Percentiles rank a stretch among this genome's conserved stretches.
These are phyloP conservation scores for Clarias batrachus DNA, from an alignment of 2,113 vertebrate genomes.

Conservation along the genomic window DNA sequence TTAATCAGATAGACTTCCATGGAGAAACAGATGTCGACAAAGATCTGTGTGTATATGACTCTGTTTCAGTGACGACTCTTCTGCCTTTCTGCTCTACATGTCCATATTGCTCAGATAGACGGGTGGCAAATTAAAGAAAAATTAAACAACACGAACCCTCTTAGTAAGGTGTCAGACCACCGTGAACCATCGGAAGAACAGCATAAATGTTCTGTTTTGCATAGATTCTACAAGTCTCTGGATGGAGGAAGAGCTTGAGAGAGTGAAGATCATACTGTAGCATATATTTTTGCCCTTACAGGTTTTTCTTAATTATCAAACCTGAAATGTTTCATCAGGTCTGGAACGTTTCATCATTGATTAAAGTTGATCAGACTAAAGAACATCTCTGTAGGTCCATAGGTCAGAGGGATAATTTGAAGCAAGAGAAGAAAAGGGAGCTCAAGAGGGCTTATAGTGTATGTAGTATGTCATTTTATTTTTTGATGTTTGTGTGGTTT, in stretches of 20 bases:
- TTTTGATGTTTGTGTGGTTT: neutral
- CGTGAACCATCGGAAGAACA: neutral
- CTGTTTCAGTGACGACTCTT: neutral
- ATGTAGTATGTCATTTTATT: neutral
- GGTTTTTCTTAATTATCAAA: neutral
- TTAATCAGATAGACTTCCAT: slow-evolving; percentile 44
- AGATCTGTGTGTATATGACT: slow-evolving; percentile 31
- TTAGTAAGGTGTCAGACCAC: neutral
- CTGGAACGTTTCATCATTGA: neutral
- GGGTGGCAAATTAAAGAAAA: neutral
- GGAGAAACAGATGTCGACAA: slow-evolving; percentile 36
- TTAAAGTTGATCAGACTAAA: neutral
- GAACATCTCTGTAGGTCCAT: too few species aligned
- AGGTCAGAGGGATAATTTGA: neutral
- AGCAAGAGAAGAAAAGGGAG: neutral
- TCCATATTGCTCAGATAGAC: neutral
- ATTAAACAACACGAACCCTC: neutral
- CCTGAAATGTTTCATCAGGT: neutral
- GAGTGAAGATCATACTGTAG: neutral
- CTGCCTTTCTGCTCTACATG: neutral
- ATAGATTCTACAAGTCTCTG: neutral
- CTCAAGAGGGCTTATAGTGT: neutral
- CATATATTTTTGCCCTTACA: neutral
- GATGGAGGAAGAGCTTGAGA: neutral
- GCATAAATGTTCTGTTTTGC: neutral